Percentiles rank a stretch among this genome's conserved stretches.
phyloP scores from a whole-genome alignment of 2,888 invertebrate genomes.

The Pachycephus smyrnensis region DNA sequence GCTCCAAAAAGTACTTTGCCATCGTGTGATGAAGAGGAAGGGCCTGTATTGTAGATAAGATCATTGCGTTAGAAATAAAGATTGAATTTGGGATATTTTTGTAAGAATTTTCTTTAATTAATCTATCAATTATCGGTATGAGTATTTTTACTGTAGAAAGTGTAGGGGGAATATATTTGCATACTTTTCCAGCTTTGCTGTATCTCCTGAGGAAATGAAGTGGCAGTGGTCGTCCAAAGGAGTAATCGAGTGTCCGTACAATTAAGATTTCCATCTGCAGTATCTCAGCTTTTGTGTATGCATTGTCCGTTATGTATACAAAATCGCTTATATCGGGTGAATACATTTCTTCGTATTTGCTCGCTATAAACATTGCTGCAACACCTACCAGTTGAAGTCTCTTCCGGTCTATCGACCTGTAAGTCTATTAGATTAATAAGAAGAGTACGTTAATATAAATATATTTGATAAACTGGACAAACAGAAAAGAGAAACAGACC shows the following conservation, averaged over 20 bases:
- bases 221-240: conserved; percentile 87
- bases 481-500: too few species aligned
- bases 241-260: conserved; percentile 80
- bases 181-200: conserved; percentile 70
- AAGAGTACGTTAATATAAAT: conserved; percentile 26
- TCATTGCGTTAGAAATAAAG: background rate
- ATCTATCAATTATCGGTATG: too few species aligned
- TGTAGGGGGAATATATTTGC: conserved; percentile 1
- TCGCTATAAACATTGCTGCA: conserved; percentile 89
- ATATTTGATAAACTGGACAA: too few species aligned
- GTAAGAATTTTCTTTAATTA: background rate
- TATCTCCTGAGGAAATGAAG: conserved; percentile 90
- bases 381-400: conserved; percentile 90
- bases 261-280: conserved; percentile 86
- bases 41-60: conserved; percentile 69
- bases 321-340: conserved; percentile 90
- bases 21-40: conserved; percentile 78
- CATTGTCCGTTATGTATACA: conserved; percentile 90
- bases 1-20: conserved; percentile 92
- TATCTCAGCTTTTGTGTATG: conserved; percentile 84
- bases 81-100: background rate
- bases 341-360: conserved; percentile 96
- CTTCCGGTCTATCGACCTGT: conserved; percentile 74
- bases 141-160: background rate
- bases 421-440: conserved; percentile 68